Conservation (phyloP, 2,888 invertebrate species). For the Drosophila subquinaria region DNA sequence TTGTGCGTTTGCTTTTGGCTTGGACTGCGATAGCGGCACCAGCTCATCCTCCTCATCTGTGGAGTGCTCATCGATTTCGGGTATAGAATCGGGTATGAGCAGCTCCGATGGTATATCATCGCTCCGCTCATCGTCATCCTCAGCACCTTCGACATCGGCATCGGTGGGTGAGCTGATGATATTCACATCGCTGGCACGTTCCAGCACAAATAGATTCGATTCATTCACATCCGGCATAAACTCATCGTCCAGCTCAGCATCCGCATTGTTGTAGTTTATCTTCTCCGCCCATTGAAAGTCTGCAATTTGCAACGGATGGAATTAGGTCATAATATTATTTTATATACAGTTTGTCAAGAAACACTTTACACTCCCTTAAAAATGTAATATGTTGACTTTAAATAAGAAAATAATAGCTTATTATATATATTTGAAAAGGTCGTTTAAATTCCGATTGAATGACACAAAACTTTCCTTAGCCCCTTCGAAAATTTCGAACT, state of each 20-base stretch:
- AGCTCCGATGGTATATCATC: conserved; percentile 85
- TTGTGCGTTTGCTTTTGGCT: conserved; percentile 11
- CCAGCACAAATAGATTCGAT: conserved; percentile 81
- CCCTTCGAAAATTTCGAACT: no score
- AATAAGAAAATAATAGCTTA: no score
- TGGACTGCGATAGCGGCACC: conserved; percentile 57
- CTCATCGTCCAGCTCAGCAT: conserved; percentile 82
- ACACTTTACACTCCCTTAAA: no score
- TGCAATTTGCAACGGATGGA: conserved; percentile 17
- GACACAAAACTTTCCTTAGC: no score
- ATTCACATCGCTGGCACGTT: conserved; percentile 84
- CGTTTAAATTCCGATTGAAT: no score
- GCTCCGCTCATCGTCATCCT: conserved; percentile 81
- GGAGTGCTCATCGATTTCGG: conserved; percentile 85
- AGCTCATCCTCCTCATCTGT: conserved; percentile 82
- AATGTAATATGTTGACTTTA: no score
- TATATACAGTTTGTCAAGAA: no score
- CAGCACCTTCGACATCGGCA: conserved; percentile 47
- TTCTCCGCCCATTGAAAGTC: conserved; percentile 76
- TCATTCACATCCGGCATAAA: conserved; percentile 85
- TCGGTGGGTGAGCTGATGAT: conserved; percentile 72
- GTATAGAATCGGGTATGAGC: conserved; percentile 84
- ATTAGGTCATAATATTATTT: background rate
- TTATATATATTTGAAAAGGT: no score
- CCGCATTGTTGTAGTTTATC: conserved; percentile 72